Evolutionary conservation across 2,113 vertebrate genomes (phyloP), one percentile per base, ranked within the genome.

Genomic region (Channa argus): DNA sequence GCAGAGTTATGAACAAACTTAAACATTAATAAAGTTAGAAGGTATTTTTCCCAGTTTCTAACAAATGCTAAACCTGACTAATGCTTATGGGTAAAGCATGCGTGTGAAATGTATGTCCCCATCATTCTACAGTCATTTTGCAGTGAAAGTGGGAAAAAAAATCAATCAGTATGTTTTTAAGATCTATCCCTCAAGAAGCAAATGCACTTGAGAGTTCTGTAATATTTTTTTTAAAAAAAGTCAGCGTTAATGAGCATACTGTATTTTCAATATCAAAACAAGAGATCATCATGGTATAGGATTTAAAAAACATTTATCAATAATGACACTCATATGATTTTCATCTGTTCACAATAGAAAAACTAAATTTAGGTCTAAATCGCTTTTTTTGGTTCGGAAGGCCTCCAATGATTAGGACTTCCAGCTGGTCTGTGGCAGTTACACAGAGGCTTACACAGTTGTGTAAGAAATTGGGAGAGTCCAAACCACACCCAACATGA

Each of bases 261-360:
- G 77, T 14, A 54, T 70, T 62, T 52, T 58, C 34, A 76, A 39
- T 55, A 68, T 75, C 37, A 74, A 82, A 63, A 77, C 24, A 76
- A 83, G 0, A 63, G 2, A 73, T 54, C 52, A 62, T 37, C 5
- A 52, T 44, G 5, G 54, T 46, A 46, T 53, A 43, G 52, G 43
- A 61, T 74, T 64, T 24, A 3, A 56, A 54, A 63, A 83, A 61
- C 2, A 41, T 71, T 67, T 15, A 50, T 47, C 14, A 69, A 68
- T 11, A 38, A 45, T 80, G 44, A 5, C 65, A 45, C 14, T 66
- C 36, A 13, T 15, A 24, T 58, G 45, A 63, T 54, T 24, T 71
- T 72, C 8, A 61, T 52, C 43, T 71, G 55, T 36, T 63, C 24
- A 62, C 51, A 15, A 63, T 79, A 75, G 49, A 83, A 80, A 84